These are phyloP conservation scores for Athripsodes cinereus DNA, from an alignment of 2,888 invertebrate species.

Conservation along the genomic window DNA sequence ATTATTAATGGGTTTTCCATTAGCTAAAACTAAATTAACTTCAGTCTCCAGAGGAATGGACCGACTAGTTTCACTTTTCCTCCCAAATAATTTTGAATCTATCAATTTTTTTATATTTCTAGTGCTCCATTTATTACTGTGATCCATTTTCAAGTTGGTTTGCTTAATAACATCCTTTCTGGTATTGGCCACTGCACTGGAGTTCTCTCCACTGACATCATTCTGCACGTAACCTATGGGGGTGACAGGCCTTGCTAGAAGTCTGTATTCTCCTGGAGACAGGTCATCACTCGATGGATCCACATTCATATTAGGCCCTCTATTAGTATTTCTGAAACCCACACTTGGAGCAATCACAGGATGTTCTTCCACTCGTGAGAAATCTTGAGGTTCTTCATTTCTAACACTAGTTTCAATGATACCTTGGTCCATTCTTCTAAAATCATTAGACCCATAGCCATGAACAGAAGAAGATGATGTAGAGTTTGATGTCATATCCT, in stretches of 20 bases:
- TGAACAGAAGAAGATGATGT: slow-evolving; percentile 14
- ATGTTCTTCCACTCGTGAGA: slow-evolving; percentile 17
- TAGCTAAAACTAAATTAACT: slow-evolving; percentile 47
- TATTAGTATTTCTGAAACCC: slow-evolving; percentile 15
- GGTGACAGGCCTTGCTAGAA: slow-evolving; percentile 41
- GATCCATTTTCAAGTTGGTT: slow-evolving; percentile 41
- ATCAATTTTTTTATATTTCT: slow-evolving; percentile 44
- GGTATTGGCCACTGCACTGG: slow-evolving; percentile 38
- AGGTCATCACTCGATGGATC: slow-evolving; percentile 9
- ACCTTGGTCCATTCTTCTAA: slow-evolving; percentile 15
- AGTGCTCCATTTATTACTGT: slow-evolving; percentile 42
- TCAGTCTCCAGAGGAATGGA: slow-evolving; percentile 45
- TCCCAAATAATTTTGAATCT: slow-evolving; percentile 30
- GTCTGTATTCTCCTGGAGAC: slow-evolving; percentile 17
- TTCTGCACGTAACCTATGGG: slow-evolving; percentile 70
- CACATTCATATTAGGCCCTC: slow-evolving; percentile 9
- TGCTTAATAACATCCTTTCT: slow-evolving; percentile 41
- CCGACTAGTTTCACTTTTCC: slow-evolving; percentile 35
- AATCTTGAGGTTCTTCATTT: slow-evolving; percentile 23
- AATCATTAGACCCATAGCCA: slow-evolving; percentile 24
- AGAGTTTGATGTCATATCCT: slow-evolving; percentile 38
- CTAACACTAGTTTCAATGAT: slow-evolving; percentile 8
- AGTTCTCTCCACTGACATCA: slow-evolving; percentile 49
- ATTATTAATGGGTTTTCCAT: slow-evolving; percentile 37
- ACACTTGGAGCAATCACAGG: neutral